Conservation (phyloP, 2,113 vertebrate species). For the Oncorhynchus keta region DNA sequence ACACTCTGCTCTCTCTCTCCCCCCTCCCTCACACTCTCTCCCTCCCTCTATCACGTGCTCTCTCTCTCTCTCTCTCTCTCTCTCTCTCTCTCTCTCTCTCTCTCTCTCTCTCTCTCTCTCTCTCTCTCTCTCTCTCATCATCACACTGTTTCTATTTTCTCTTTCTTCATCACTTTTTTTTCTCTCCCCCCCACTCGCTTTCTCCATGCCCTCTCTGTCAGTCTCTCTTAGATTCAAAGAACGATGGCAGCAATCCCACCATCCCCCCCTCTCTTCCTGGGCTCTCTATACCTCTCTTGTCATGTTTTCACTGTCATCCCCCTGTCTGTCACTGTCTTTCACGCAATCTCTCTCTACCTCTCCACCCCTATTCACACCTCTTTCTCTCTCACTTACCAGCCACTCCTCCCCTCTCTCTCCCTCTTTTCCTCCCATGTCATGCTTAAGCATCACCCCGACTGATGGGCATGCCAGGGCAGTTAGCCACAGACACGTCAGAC, state of each 20-base stretch:
- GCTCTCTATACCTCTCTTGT: too few relatives aligned
- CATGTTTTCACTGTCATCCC: too few relatives aligned
- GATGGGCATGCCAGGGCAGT: not conserved
- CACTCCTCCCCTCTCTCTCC: not conserved
- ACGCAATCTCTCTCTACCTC: not conserved
- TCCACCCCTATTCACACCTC: not conserved
- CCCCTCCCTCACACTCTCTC: not conserved
- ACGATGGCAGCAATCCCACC: not conserved
- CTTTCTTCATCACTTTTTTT: not conserved
- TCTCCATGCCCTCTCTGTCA: not conserved
- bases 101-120: not conserved
- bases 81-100: not conserved
- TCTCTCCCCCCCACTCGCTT: not conserved
- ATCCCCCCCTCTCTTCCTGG: not conserved
- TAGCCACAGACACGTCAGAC: too few relatives aligned
- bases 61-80: not conserved
- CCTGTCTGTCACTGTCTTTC: not conserved
- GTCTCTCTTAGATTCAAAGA: not conserved
- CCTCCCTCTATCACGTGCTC: not conserved
- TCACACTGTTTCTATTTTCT: not conserved
- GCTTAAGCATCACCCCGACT: not conserved
- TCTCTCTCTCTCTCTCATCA: not conserved
- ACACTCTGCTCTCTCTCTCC: not conserved
- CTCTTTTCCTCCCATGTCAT: not conserved
- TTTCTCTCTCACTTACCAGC: not conserved